Base-by-base conservation (phyloP, 64 coral and sea anemone species). In the Porites lutea region DNA sequence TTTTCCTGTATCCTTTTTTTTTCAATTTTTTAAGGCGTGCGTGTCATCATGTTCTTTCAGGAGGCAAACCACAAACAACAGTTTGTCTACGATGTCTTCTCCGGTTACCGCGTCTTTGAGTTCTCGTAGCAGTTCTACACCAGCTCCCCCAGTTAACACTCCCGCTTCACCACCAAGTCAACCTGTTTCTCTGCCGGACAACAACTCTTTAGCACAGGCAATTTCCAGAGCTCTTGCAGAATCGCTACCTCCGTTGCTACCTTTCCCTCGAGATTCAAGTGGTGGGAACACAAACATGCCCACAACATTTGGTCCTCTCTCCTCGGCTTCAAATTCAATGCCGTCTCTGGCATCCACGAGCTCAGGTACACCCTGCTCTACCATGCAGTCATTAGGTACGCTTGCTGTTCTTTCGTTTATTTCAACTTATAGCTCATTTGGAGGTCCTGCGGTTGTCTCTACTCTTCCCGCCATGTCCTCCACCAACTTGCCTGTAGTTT, bases 371-470 rank as follows among this genome's bases (percentile, higher is more conserved):
- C 79, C 52, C 19, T 27, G 54, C 53, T 61, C 79, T 59, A 13
- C n/a, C 20, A 4, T 52, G 0, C n/a, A 68, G 65, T 68, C 59
- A 0, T 46, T 57, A 83, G 80, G 63, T 83, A 83, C 22, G 58
- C 45, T 64, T 64, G 45, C 21, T 63, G 58, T 67, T 58, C 21
- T 21, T 5, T 83, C 80, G 3, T 83, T 83, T 64, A 83, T 83
- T 67, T 77, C 16, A 53, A 53, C 50, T 21, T 77, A 77, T 21
- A 53, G 63, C 23, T 16, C 47, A 0, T 63, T 61, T 13, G 23
- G 63, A 15, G 5, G 6, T 45, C 10, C 63, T 49, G 2, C 46
- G 55, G 20, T 50, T 6, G 2, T 4, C 14, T 83, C 58, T 47
- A 13, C 8, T 64, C 80, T 63, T 49, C 23, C 23, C 58, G 22